Evolutionary conservation across 2,113 vertebrate genomes (phyloP).

Genomic region (Verasper variegatus): DNA sequence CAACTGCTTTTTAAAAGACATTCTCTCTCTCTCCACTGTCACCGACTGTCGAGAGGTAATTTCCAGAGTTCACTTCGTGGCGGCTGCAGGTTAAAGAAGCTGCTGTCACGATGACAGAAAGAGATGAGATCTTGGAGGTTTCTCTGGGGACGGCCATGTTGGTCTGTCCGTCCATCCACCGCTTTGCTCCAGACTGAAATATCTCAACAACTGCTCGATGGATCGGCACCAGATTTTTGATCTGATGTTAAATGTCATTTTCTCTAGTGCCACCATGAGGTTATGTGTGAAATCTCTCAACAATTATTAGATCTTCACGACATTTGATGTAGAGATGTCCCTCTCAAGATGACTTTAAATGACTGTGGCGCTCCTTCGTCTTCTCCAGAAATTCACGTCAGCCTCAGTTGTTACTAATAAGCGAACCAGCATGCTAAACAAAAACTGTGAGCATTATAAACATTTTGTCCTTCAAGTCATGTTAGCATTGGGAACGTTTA

Average conservation of each 20-base stretch:
- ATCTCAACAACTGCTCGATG: too few relatives aligned
- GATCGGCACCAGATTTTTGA: background rate
- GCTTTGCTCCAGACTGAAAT: too few relatives aligned
- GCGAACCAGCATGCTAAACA: too few relatives aligned
- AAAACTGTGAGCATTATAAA: too few relatives aligned
- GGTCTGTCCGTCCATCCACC: background rate
- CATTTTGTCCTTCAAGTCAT: background rate
- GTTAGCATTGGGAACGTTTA: background rate
- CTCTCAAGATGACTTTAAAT: background rate
- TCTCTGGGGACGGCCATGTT: background rate
- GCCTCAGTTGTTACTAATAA: too few relatives aligned
- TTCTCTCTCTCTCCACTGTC: slow-evolving; percentile 8
- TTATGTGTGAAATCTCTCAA: background rate
- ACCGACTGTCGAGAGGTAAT: background rate
- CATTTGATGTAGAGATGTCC: background rate
- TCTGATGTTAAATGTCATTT: background rate
- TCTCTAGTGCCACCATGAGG: background rate
- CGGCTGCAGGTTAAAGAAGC: background rate
- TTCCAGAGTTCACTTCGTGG: background rate
- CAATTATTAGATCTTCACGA: background rate
- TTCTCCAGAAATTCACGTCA: too few relatives aligned
- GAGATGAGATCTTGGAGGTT: background rate
- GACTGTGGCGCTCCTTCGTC: too few relatives aligned
- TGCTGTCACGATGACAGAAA: background rate
- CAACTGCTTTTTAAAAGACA: background rate